phyloP scores from a whole-genome alignment of 2,888 invertebrate species.

The Dryomyza anilis region DNA sequence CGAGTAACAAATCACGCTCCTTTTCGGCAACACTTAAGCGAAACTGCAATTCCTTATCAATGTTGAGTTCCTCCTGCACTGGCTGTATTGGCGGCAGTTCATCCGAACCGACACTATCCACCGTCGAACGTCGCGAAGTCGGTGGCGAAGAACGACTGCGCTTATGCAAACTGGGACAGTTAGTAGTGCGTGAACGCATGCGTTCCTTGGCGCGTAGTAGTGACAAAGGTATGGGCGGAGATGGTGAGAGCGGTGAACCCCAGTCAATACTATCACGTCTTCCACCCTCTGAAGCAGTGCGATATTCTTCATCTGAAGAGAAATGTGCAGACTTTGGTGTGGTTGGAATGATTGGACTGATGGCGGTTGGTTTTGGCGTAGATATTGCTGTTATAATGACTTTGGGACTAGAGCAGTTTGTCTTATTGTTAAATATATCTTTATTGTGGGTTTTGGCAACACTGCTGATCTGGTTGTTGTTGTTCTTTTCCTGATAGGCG shows the following conservation, averaged over 20 bases:
- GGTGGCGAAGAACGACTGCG: constrained; percentile 68
- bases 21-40: constrained; percentile 74
- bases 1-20: constrained; percentile 74
- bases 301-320: constrained; percentile 86
- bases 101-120: constrained; percentile 70
- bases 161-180: constrained; percentile 65
- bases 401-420: constrained; percentile 35
- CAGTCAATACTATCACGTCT: constrained; percentile 83
- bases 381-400: constrained; percentile 20
- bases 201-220: constrained; percentile 70
- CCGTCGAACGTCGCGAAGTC: constrained; percentile 67
- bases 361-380: constrained; percentile 29
- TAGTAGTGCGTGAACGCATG: constrained; percentile 63
- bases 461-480: constrained; percentile 18
- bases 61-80: constrained; percentile 55
- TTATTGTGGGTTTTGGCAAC: not conserved
- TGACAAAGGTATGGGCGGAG: constrained; percentile 69
- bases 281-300: constrained; percentile 84
- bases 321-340: constrained; percentile 75
- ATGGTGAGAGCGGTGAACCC: constrained; percentile 74
- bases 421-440: not conserved
- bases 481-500: constrained; percentile 27
- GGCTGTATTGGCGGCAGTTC: constrained; percentile 58
- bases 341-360: constrained; percentile 56
- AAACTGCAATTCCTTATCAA: constrained; percentile 69